phyloP scores from a whole-genome alignment of 2,888 invertebrate species.

The Ennomos quercinarius region DNA sequence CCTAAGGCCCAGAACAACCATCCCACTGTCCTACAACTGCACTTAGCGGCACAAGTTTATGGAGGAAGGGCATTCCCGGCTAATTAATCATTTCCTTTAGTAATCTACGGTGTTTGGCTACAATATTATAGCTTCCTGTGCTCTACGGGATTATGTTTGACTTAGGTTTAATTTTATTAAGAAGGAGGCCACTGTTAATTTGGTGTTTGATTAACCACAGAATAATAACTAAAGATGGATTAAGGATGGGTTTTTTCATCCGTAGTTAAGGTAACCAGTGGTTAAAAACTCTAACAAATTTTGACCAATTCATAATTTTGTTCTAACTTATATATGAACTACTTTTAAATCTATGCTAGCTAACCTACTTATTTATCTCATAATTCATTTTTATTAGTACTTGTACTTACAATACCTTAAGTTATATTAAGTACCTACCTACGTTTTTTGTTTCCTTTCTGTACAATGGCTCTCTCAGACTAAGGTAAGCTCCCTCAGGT shows the following conservation, averaged over 20 bases:
- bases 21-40: slow-evolving; percentile 5
- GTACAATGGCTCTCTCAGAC: slow-evolving; percentile 36
- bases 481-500: slow-evolving; percentile 53
- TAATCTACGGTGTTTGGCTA: slow-evolving; percentile 46
- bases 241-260: no score
- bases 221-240: no score
- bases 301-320: no score
- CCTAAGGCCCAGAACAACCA: slow-evolving; percentile 1
- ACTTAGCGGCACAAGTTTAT: slow-evolving; percentile 43
- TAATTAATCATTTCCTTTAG: slow-evolving; percentile 56
- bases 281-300: no score
- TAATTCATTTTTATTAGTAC: no score
- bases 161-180: background rate
- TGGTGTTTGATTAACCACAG: no score
- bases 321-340: no score
- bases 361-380: no score
- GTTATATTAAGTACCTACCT: background rate
- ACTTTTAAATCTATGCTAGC: no score
- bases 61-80: slow-evolving; percentile 45
- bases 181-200: no score
- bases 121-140: slow-evolving; percentile 41
- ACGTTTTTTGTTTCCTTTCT: slow-evolving; percentile 18
- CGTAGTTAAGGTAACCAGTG: no score
- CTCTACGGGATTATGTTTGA: slow-evolving; percentile 8
- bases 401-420: no score